phyloP scores from a whole-genome alignment of 2,113 vertebrate genomes.

The Caracal caracal region DNA sequence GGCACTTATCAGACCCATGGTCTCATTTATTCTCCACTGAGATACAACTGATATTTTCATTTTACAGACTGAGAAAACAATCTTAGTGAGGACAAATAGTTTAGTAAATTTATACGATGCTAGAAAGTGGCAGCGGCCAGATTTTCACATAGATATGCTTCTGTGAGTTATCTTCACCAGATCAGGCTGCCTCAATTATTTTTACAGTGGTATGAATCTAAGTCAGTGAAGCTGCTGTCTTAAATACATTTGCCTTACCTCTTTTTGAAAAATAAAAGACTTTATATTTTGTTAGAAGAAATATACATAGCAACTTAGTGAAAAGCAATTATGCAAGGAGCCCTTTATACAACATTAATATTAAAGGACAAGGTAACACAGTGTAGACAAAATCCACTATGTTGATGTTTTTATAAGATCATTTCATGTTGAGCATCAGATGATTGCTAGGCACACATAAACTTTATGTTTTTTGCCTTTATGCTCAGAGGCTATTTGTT shows the following conservation, averaged over 20 bases:
- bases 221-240: not conserved
- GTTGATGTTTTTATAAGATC: conserved; percentile 40
- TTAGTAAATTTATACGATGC: not conserved
- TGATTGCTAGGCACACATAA: not conserved
- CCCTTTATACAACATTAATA: conserved; percentile 1
- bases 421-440: not conserved
- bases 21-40: conserved; percentile 5
- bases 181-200: conserved; percentile 6
- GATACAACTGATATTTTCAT: not conserved
- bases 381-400: not conserved
- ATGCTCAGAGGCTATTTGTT: not conserved
- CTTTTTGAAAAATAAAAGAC: conserved; percentile 22
- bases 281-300: conserved; percentile 13
- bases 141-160: conserved; percentile 1
- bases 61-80: not conserved
- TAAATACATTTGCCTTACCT: not conserved
- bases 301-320: not conserved
- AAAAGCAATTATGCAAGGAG: not conserved
- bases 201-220: not conserved
- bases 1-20: not conserved
- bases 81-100: not conserved
- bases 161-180: not conserved
- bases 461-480: not conserved
- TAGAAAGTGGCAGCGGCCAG: not conserved
- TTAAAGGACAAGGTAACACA: conserved; percentile 29